A percentile compares a stretch with the other conserved stretches of the same genome.
Conservation (phyloP, 2,797 vertebrate genomes). For the Adrianichthys oophorus region DNA sequence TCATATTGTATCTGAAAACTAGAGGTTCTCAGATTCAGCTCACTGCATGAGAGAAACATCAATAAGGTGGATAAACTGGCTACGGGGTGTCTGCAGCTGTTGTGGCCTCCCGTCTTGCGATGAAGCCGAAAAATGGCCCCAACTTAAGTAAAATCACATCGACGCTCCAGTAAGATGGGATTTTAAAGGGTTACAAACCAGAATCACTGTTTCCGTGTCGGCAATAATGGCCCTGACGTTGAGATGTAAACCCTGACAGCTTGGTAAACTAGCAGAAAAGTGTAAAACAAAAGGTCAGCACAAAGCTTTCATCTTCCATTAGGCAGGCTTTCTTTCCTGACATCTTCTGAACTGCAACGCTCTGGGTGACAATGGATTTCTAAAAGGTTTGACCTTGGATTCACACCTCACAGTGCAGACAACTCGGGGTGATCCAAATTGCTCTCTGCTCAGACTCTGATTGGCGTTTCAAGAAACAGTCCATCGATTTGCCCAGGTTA, state of each 20-base stretch:
- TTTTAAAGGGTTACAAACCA: background rate
- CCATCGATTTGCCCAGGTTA: conserved; percentile 61
- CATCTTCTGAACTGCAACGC: conserved; percentile 27
- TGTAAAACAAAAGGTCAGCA: conserved; percentile 32
- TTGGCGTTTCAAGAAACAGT: conserved; percentile 62
- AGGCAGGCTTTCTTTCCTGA: conserved; percentile 23
- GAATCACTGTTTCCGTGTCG: background rate
- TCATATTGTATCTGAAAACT: conserved; percentile 62
- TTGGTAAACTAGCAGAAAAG: conserved; percentile 20
- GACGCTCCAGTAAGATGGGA: no score
- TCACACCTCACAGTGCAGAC: conserved; percentile 35
- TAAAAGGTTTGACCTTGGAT: conserved; percentile 59
- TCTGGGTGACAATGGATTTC: conserved; percentile 46
- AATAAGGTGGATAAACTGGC: conserved; percentile 63
- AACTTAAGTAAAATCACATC: no score
- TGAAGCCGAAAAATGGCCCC: no score
- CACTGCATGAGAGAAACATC: conserved; percentile 52
- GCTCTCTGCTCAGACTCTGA: conserved; percentile 62
- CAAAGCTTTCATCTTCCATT: conserved; percentile 23
- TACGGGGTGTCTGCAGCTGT: conserved; percentile 41
- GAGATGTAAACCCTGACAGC: conserved; percentile 2
- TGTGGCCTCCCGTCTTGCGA: conserved; percentile 2
- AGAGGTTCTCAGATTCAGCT: conserved; percentile 55
- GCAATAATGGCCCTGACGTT: background rate
- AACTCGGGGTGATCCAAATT: conserved; percentile 47